Percentiles rank a stretch among this genome's conserved stretches.
phyloP scores from a whole-genome alignment of 2,888 invertebrate genomes.

The Tethea ocularis region DNA sequence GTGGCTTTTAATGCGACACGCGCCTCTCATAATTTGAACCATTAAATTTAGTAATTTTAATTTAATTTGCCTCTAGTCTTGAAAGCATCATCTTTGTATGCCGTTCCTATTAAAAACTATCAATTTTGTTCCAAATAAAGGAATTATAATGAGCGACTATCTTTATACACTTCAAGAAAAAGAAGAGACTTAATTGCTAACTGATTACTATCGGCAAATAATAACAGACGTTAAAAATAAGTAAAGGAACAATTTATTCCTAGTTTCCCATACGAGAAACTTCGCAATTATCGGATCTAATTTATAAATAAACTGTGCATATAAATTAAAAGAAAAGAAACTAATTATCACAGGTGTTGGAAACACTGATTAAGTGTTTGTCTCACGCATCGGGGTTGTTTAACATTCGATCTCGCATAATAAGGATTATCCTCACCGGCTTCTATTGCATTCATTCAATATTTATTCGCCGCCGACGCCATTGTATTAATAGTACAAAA shows the following conservation, averaged over 20 bases:
- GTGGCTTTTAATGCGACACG: conserved; percentile 69
- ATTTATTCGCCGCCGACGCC: conserved; percentile 74
- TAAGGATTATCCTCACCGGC: conserved; percentile 68
- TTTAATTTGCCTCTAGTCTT: conserved; percentile 47
- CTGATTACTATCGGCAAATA: background rate
- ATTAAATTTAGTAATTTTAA: conserved; percentile 63
- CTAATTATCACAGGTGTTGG: conserved; percentile 5
- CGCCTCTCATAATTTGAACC: conserved; percentile 70
- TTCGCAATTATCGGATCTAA: background rate
- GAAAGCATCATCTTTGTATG: background rate
- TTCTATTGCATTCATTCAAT: conserved; percentile 71
- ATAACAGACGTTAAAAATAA: background rate
- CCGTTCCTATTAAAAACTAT: background rate
- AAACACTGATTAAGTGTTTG: conserved; percentile 24
- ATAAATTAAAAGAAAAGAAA: conserved; percentile 8
- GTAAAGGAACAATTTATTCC: background rate
- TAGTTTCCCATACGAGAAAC: conserved; percentile 3
- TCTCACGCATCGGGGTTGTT: conserved; percentile 25
- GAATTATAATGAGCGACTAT: background rate
- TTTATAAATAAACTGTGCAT: background rate
- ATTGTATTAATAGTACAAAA: conserved; percentile 79
- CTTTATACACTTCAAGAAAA: background rate
- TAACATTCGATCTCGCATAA: conserved; percentile 63
- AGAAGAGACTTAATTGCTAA: background rate
- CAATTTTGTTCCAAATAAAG: background rate